Base-by-base conservation (phyloP, 2,797 vertebrate genomes). In the Eupleurogrammus muticus region DNA sequence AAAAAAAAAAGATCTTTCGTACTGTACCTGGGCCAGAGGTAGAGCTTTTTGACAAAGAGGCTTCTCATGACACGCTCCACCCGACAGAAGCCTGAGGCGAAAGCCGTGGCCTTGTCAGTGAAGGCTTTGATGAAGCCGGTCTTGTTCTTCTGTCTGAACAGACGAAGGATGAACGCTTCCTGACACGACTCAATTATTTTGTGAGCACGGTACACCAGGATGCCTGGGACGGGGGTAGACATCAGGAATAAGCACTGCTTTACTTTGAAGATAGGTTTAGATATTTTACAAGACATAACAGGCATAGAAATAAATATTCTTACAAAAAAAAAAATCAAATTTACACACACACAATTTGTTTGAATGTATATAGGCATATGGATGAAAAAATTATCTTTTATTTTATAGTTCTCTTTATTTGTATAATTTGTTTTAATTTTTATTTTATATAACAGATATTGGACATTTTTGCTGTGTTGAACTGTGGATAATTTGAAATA, bases 41-140 rank as follows among this genome's bases (percentile, higher is more conserved):
- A 98, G 42, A 99, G 95, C 77, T 99, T 99, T 89, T 92, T 96
- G 49, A 99, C 96, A 52, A 99, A 99, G 66, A 99, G 95, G 90
- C 95, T 99, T 72, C 97, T 96, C 98, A 99, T 99, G 70, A 98
- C 97, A 36, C 98, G 96, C 87, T 99, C 97, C 81, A 99, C 98
- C 0, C 96, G 96, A 86, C 98, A 99, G 91, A 99, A 99, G 4
- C 98, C 98, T 0, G 96, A 93, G 59, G 93, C 95, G 86, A 99
- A 99, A 44, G 98, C 93, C 0, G 95, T 93, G 1, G 96, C 95
- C 36, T 98, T 97, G 89, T 99, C 98, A 10, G 97, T 97, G 89
- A 99, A 99, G 70, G 97, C 98, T 89, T 99, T 99, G 72, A 99
- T 97, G 90, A 99, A 99, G 42, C 98, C 98, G 0, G 94, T 95